Conservation (phyloP, 2,113 vertebrate genomes). For the Grammomys dolichurus region DNA sequence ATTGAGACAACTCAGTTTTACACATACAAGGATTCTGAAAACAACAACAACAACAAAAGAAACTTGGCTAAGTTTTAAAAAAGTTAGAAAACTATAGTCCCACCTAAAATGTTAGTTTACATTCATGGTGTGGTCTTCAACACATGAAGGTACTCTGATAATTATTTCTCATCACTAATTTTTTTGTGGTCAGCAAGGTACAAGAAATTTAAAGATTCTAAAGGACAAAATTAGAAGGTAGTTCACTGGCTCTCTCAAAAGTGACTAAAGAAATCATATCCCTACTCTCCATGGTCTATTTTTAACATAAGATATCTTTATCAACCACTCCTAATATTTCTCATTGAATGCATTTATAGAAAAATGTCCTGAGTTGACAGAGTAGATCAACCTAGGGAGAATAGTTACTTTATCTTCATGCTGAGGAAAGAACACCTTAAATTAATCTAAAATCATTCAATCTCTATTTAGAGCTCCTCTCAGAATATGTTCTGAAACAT, state of each 20-base stretch:
- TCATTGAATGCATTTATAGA: background rate
- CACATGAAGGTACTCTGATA: background rate
- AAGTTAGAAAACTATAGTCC: background rate
- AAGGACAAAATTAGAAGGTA: background rate
- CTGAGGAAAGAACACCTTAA: background rate
- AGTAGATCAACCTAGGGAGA: background rate
- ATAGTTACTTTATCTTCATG: slow-evolving; percentile 26
- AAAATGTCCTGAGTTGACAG: background rate
- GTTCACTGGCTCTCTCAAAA: background rate
- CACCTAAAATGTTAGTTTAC: background rate
- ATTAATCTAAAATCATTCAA: slow-evolving; percentile 14
- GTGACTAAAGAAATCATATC: background rate
- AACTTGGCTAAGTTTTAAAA: background rate
- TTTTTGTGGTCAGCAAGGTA: background rate
- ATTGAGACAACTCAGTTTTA: background rate
- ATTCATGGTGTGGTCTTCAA: background rate
- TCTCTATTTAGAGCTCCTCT: background rate
- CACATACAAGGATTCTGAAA: background rate
- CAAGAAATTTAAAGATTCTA: background rate
- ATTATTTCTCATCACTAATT: background rate
- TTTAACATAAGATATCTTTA: slow-evolving; percentile 9
- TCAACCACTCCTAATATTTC: background rate
- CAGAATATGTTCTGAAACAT: slow-evolving; percentile 27
- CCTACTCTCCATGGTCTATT: background rate
- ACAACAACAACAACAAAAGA: no score